Evolutionary conservation across 2,113 vertebrate species (phyloP).

Genomic region (Notarius lentiginosus): DNA sequence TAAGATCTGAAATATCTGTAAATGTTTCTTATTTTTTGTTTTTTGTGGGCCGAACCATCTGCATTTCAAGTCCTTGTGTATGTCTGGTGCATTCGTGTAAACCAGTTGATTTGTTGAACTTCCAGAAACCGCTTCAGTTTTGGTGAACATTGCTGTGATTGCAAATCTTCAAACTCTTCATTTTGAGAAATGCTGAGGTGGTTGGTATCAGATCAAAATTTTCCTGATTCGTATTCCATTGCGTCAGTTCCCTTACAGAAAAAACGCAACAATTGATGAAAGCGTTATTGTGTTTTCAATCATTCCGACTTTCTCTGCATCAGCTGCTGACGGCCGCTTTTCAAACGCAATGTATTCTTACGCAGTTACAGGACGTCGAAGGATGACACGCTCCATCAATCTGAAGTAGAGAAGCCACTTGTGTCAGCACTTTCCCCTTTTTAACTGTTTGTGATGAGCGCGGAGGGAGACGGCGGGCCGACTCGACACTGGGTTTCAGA

Average conservation of each 20-base stretch:
- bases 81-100: not conserved
- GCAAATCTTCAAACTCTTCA: not conserved
- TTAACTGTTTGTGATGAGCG: not conserved
- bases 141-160: not conserved
- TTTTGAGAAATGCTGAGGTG: not conserved
- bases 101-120: too few relatives aligned
- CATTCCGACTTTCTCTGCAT: not conserved
- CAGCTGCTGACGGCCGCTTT: not conserved
- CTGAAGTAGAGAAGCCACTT: not conserved
- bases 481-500: constrained; percentile 48
- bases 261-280: not conserved
- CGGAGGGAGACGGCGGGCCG: not conserved
- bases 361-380: not conserved
- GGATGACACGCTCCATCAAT: not conserved
- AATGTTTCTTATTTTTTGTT: not conserved
- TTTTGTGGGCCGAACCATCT: not conserved
- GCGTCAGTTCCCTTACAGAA: not conserved
- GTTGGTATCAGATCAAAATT: not conserved
- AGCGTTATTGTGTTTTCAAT: not conserved
- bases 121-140: not conserved
- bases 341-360: not conserved
- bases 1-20: not conserved
- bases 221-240: not conserved
- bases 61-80: too few relatives aligned
- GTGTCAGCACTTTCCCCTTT: not conserved